These are phyloP conservation scores for Andricus quercusramuli DNA, from an alignment of 2,888 invertebrate genomes.

Conservation along the genomic window DNA sequence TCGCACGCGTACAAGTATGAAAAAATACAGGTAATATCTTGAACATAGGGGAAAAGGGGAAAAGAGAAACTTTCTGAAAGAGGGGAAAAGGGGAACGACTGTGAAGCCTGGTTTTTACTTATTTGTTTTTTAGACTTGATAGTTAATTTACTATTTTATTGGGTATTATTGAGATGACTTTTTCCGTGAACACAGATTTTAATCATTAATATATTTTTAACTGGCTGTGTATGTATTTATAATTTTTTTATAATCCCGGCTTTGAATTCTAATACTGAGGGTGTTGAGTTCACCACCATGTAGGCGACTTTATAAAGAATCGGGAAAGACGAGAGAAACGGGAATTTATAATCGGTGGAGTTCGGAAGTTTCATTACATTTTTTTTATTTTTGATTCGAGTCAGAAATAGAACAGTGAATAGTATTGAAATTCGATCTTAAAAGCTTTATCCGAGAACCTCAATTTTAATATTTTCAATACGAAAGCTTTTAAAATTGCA, in stretches of 20 bases:
- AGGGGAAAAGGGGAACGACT: no score
- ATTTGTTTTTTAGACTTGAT: neutral
- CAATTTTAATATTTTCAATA: no score
- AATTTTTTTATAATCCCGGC: neutral
- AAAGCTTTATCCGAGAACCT: neutral
- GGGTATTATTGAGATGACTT: neutral
- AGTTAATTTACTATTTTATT: neutral
- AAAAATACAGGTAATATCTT: no score
- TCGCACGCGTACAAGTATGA: no score
- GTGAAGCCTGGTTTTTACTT: neutral
- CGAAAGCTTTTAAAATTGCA: no score
- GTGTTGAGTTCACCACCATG: neutral
- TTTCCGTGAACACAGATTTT: constrained; percentile 16
- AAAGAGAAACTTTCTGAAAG: no score
- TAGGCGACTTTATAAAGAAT: neutral
- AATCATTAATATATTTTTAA: neutral
- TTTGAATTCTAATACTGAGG: neutral
- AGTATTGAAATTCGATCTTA: neutral
- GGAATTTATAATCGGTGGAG: neutral
- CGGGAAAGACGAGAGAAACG: neutral
- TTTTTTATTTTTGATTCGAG: neutral
- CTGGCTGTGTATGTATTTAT: constrained; percentile 16
- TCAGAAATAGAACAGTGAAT: no score
- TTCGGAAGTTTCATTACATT: neutral
- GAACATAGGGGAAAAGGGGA: no score